These are phyloP conservation scores for Rhizoglyphus robini DNA, from an alignment of 1,140 invertebrate genomes.

Conservation along the genomic window DNA sequence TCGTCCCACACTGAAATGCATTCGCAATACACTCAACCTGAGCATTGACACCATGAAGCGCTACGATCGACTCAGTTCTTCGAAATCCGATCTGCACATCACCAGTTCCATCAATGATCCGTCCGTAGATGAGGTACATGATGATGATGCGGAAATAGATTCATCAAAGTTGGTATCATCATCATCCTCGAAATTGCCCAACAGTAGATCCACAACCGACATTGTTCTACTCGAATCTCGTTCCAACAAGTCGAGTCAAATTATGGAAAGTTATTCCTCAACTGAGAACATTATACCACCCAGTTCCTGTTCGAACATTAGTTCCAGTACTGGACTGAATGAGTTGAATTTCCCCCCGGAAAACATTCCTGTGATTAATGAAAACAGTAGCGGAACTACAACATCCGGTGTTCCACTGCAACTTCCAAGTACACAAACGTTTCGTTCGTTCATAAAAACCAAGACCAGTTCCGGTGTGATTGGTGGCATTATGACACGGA, in stretches of 20 bases:
- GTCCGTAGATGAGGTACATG: neutral
- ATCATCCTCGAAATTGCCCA: neutral
- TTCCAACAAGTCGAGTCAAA: too few relatives aligned
- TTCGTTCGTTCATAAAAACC: conserved; percentile 13
- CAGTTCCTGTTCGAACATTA: neutral
- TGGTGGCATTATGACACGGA: neutral
- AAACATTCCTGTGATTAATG: neutral
- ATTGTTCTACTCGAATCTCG: too few relatives aligned
- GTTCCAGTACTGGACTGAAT: neutral
- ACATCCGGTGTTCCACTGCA: neutral
- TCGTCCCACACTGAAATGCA: too few relatives aligned
- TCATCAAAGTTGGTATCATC: neutral
- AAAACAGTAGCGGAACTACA: neutral
- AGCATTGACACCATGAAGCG: neutral
- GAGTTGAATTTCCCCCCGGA: conserved; percentile 1
- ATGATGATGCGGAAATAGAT: neutral
- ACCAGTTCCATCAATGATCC: neutral
- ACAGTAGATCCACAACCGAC: too few relatives aligned
- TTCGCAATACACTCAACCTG: neutral
- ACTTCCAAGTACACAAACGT: neutral
- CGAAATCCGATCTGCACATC: neutral
- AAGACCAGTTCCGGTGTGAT: conserved; percentile 1
- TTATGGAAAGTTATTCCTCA: neutral
- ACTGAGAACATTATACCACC: conserved; percentile 4
- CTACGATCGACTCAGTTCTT: neutral